These are phyloP conservation scores for Apogon talboti DNA, from an alignment of 2,797 vertebrate genomes.

Conservation along the genomic window DNA sequence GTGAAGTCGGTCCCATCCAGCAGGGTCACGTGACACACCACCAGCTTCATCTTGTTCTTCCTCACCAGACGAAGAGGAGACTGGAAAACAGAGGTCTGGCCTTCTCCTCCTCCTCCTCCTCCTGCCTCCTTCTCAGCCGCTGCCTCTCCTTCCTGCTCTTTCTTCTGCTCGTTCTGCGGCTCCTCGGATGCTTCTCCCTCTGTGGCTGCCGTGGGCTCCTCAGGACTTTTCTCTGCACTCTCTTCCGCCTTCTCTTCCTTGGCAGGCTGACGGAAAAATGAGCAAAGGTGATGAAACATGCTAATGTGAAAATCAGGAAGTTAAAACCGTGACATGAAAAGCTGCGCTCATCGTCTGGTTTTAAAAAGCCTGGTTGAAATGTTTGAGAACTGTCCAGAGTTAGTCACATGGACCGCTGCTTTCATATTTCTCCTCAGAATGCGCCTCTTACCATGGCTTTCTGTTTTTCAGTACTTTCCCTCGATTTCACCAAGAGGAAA, in stretches of 20 bases:
- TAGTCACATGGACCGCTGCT: background rate
- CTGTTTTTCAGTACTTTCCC: constrained; percentile 18
- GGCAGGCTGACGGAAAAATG: constrained; percentile 76
- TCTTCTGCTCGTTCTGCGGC: constrained; percentile 52
- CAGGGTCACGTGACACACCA: constrained; percentile 90
- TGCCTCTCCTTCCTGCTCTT: constrained; percentile 40
- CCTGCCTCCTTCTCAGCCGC: constrained; percentile 37
- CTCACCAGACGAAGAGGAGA: constrained; percentile 86
- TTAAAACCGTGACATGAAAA: background rate
- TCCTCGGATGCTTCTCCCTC: constrained; percentile 52
- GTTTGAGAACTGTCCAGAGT: background rate
- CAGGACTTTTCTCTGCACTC: constrained; percentile 57
- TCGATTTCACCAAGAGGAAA: constrained; percentile 2
- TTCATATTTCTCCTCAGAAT: background rate
- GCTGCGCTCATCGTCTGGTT: background rate
- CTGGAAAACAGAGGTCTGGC: constrained; percentile 81
- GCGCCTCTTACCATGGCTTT: background rate
- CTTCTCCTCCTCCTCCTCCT: constrained; percentile 65
- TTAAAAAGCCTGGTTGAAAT: constrained; percentile 2
- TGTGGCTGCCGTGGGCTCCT: constrained; percentile 62
- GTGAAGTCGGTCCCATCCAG: constrained; percentile 91
- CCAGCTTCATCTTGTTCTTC: constrained; percentile 89
- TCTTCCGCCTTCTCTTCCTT: constrained; percentile 83
- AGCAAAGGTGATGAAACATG: background rate
- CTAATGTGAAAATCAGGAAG: background rate